Conservation (phyloP, 2,888 invertebrate genomes). For the Hirtodrosophila duncani region DNA sequence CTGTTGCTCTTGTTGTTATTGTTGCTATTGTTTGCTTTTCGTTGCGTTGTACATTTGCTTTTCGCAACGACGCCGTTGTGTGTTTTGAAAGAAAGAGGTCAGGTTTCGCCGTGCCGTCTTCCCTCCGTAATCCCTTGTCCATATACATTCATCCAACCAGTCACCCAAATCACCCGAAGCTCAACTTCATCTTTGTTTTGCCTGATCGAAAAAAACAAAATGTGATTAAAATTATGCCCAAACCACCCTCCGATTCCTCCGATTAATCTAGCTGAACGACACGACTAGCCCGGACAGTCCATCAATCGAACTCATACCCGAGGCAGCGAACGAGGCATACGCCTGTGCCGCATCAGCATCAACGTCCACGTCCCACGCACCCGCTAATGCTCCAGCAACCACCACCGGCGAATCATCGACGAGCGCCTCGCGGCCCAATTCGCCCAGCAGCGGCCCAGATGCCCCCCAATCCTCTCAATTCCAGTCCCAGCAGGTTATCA, state of each 20-base stretch:
- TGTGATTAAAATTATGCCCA: slow-evolving; percentile 19
- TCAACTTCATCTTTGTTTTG: slow-evolving; percentile 20
- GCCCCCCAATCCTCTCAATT: slow-evolving; percentile 12
- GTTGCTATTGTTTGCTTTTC: not conserved
- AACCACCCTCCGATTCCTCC: slow-evolving; percentile 26
- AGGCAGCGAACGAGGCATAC: slow-evolving; percentile 56
- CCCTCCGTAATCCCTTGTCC: too few relatives aligned
- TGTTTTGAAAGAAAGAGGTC: too few relatives aligned
- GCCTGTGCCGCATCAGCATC: slow-evolving; percentile 39
- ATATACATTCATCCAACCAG: not conserved
- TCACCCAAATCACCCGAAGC: slow-evolving; percentile 3
- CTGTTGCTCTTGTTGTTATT: not conserved
- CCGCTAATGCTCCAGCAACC: slow-evolving; percentile 33
- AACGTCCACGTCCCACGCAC: too few relatives aligned
- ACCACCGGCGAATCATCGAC: slow-evolving; percentile 33
- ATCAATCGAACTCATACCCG: slow-evolving; percentile 72
- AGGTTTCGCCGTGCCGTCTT: too few relatives aligned
- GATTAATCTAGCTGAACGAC: slow-evolving; percentile 59
- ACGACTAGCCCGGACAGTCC: slow-evolving; percentile 74
- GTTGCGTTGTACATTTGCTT: not conserved
- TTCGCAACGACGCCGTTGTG: too few relatives aligned
- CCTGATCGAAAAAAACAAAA: slow-evolving; percentile 17
- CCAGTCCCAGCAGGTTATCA: slow-evolving; percentile 45
- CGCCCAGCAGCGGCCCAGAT: slow-evolving; percentile 73
- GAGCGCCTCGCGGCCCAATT: slow-evolving; percentile 78